Conservation (phyloP, 2,888 invertebrate species). For the Drosophila maculinotata region DNA sequence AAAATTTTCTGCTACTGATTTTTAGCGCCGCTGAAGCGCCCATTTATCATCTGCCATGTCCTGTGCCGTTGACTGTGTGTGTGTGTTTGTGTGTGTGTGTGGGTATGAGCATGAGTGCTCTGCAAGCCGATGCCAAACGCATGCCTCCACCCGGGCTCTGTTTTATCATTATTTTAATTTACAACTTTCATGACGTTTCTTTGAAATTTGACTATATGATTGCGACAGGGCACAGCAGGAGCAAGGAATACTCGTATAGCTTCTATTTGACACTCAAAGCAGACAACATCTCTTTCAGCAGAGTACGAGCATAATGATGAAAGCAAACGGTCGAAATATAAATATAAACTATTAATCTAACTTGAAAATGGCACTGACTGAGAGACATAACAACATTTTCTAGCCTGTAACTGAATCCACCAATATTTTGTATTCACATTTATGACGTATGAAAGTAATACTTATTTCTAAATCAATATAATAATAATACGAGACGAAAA, state of each 20-base stretch:
- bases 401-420: too few relatives aligned
- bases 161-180: conserved; percentile 69
- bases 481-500: too few relatives aligned
- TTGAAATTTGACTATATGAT: conserved; percentile 65
- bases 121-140: conserved; percentile 72
- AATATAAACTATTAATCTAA: background rate
- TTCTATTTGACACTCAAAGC: conserved; percentile 34
- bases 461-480: too few relatives aligned
- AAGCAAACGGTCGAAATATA: too few relatives aligned
- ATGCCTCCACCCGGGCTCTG: conserved; percentile 40
- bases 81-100: conserved; percentile 1
- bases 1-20: conserved; percentile 70
- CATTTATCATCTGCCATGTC: conserved; percentile 68
- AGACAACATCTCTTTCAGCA: background rate
- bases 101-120: conserved; percentile 11
- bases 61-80: conserved; percentile 25
- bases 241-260: conserved; percentile 10
- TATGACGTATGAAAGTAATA: too few relatives aligned
- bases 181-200: conserved; percentile 56
- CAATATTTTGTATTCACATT: too few relatives aligned
- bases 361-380: background rate
- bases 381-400: background rate
- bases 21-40: conserved; percentile 57
- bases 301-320: background rate
- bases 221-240: conserved; percentile 22